Evolutionary conservation across 1,140 invertebrate genomes (phyloP).

Genomic region (Venturia canescens): DNA sequence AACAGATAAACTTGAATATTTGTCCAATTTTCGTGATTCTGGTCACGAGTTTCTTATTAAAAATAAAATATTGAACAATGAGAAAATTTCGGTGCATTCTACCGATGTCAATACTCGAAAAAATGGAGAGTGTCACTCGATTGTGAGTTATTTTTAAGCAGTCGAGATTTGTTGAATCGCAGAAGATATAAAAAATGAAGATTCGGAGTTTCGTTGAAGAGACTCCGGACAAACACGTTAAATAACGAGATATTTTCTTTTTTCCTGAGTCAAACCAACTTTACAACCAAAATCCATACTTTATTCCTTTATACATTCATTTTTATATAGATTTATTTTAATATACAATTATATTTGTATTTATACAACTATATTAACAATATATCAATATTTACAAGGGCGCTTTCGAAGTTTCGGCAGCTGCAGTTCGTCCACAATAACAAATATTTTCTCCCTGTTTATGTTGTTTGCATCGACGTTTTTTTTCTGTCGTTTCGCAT

Average conservation of each 20-base stretch:
- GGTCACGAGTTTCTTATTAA: too few relatives aligned
- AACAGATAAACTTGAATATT: too few relatives aligned
- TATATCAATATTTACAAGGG: constrained; percentile 53
- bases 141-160: not conserved
- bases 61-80: not conserved
- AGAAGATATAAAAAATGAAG: not conserved
- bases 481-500: not conserved
- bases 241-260: constrained; percentile 18
- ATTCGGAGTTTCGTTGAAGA: not conserved
- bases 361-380: constrained; percentile 56
- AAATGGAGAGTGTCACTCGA: not conserved
- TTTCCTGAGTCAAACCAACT: constrained; percentile 7
- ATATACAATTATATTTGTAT: constrained; percentile 37
- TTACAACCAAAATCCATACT: constrained; percentile 35
- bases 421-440: not conserved
- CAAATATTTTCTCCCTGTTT: not conserved
- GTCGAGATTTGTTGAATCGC: not conserved
- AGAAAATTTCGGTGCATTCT: too few relatives aligned
- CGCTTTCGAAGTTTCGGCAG: constrained; percentile 39
- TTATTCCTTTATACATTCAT: constrained; percentile 40
- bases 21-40: too few relatives aligned
- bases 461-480: too few relatives aligned
- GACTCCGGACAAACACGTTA: not conserved
- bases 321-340: constrained; percentile 39
- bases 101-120: not conserved